Conservation (phyloP, 2,113 vertebrate species). For the Neomonachus schauinslandi region DNA sequence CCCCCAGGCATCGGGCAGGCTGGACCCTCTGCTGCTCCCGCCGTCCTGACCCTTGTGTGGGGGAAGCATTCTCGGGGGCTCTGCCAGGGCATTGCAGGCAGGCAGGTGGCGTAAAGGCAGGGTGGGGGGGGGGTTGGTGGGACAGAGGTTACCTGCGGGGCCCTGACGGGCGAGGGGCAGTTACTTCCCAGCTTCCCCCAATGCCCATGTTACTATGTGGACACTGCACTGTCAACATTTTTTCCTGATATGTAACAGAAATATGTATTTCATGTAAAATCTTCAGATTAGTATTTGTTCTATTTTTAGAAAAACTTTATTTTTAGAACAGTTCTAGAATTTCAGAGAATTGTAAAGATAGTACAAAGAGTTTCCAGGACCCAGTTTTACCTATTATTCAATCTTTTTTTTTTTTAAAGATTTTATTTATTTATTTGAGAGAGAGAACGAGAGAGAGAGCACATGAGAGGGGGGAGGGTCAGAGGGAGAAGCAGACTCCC, state of each 20-base stretch:
- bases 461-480: no score
- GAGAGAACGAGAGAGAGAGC: no score
- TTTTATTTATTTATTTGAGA: no score
- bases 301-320: neutral
- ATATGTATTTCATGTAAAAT: neutral
- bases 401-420: no score
- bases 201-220: rapidly evolving
- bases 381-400: no score
- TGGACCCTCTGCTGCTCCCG: no score
- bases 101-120: neutral
- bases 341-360: no score
- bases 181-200: neutral
- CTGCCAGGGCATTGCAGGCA: neutral
- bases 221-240: neutral
- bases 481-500: no score
- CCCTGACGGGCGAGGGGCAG: neutral
- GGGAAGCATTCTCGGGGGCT: neutral
- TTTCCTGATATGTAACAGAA: neutral
- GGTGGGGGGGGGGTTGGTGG: neutral
- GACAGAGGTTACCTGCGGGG: neutral
- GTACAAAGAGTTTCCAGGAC: neutral
- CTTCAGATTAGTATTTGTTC: neutral
- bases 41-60: neutral
- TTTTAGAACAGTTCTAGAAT: neutral
- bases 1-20: neutral